Evolutionary conservation across 1,140 invertebrate genomes (phyloP).

Genomic region (Bombus balteatus): DNA sequence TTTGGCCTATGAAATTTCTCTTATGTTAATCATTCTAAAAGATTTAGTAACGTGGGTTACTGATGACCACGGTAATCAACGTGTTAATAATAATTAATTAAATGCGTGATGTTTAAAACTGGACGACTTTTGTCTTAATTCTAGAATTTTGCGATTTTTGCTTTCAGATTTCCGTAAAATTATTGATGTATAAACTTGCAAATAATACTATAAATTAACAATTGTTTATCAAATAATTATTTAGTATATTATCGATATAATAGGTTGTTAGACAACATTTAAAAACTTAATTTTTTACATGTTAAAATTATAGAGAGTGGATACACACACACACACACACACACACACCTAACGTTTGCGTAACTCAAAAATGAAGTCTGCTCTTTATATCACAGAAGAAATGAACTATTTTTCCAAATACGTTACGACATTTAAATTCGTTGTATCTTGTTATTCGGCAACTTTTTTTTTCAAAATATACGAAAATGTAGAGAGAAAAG

Average conservation of each 20-base stretch:
- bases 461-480: neutral
- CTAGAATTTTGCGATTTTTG: neutral
- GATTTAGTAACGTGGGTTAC: no score
- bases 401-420: neutral
- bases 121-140: neutral
- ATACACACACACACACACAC: no score
- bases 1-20: no score
- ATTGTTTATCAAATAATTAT: neutral
- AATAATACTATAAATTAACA: neutral
- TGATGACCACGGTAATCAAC: no score
- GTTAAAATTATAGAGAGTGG: neutral
- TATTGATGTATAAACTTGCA: neutral
- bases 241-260: neutral
- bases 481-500: slow-evolving; percentile 1
- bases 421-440: neutral
- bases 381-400: neutral
- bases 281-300: neutral
- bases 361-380: neutral
- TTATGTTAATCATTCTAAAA: no score
- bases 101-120: neutral
- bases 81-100: neutral
- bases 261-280: neutral
- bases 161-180: neutral
- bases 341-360: no score
- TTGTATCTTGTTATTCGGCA: neutral